Base-by-base conservation (phyloP, 2,113 vertebrate species). In the Gracilinanus agilis region DNA sequence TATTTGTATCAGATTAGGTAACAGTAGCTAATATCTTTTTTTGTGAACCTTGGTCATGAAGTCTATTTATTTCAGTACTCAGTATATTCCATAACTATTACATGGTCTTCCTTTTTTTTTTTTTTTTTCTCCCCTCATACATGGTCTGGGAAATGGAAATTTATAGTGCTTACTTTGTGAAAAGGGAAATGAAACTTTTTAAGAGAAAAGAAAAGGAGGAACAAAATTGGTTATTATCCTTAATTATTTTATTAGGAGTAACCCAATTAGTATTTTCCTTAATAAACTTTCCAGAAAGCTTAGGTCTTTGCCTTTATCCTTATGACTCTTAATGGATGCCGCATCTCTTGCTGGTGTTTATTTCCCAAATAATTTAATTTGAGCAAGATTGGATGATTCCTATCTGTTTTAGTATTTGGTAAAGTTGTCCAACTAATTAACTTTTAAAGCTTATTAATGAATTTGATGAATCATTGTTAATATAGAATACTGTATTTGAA, bases 381-480 rank as follows among this genome's bases (percentile, higher is more conserved):
- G 16, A 93, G 53, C 90, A 93, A 90, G 96, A 53, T 24, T 90
- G 49, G 91, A 90, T 67, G 54, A 44, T 93, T 92, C 24, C 44
- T 55, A 95, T 96, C 91, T 34, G 90, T 93, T 40, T 92, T 54
- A 93, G 55, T 88, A 94, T 94, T 21, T 92, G 13, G 13, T n/a
- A 75, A 13, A 40, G 21, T 91, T 34, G 29, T 6, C 16, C 94
- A 55, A 94, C 88, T 91, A 29, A 92, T 83, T 93, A 90, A 93
- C 21, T 92, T 95, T 44, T 11, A 92, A 91, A 94, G 90, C 55
- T 44, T 92, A 91, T 12, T 93, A 92, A 55, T 55, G 75, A 10
- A 67, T 91, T 95, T 90, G 44, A 90, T 94, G 94, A 94, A 94
- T 92, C 95, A 58, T 92, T 91, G 53, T 83, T 56, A 90, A 54